Conservation (phyloP, 2,113 vertebrate genomes). For the Cygnus buccinator region DNA sequence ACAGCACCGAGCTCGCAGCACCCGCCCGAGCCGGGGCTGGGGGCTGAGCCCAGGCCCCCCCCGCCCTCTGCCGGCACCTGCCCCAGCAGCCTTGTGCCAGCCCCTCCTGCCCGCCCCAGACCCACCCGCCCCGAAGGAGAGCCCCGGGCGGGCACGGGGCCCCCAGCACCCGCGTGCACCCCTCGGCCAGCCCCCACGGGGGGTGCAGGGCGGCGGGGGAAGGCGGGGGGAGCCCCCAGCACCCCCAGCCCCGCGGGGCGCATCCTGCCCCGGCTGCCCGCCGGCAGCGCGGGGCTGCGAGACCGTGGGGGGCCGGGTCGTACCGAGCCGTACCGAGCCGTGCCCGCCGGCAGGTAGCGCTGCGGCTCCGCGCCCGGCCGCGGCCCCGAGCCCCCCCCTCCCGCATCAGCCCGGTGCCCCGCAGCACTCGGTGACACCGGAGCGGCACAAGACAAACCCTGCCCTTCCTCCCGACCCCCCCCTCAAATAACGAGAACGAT, state of each 20-base stretch:
- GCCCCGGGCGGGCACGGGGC: too few species aligned
- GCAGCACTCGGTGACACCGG: accelerated
- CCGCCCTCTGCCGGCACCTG: neutral
- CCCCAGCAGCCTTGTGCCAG: neutral
- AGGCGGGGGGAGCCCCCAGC: too few species aligned
- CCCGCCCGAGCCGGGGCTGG: neutral
- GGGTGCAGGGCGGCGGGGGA: too few species aligned
- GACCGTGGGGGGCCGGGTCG: neutral
- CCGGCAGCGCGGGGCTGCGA: too few species aligned
- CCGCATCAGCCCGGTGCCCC: accelerated
- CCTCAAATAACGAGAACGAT: accelerated
- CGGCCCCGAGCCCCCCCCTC: neutral
- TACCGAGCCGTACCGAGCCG: too few species aligned
- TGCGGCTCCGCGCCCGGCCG: neutral
- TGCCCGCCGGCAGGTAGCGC: neutral
- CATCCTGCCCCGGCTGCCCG: too few species aligned
- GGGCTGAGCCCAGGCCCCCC: accelerated
- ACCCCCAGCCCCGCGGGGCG: too few species aligned
- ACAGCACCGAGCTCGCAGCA: too few species aligned
- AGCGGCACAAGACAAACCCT: neutral
- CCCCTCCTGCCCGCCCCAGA: neutral
- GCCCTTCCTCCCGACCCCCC: neutral
- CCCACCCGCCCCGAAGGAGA: neutral
- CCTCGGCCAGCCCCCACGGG: too few species aligned
- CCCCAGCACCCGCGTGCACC: too few species aligned